Conservation (phyloP, 2,888 invertebrate genomes). For the Andrena dorsata region DNA sequence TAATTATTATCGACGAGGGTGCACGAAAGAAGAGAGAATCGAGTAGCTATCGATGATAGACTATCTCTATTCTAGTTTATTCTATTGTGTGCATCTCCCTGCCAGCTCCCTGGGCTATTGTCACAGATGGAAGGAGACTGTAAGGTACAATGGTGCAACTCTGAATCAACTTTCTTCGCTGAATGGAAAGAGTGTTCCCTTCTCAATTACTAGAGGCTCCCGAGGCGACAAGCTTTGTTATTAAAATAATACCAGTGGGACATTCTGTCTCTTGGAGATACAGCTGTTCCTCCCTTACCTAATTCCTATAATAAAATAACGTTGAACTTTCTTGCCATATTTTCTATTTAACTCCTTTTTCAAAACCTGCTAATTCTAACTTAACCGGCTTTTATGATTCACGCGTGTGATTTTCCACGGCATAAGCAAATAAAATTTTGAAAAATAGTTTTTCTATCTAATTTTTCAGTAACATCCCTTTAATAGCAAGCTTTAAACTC, state of each 20-base stretch:
- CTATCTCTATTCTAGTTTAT: not conserved
- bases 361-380: too few relatives aligned
- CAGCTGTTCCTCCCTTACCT: too few relatives aligned
- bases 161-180: not conserved
- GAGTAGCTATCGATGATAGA: not conserved
- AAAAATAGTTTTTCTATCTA: too few relatives aligned
- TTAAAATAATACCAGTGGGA: not conserved
- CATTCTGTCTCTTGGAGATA: too few relatives aligned
- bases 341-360: too few relatives aligned
- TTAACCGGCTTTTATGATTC: too few relatives aligned
- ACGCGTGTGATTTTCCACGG: too few relatives aligned
- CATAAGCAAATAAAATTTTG: too few relatives aligned
- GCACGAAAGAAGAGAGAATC: not conserved
- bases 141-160: not conserved
- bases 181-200: not conserved
- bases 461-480: not conserved
- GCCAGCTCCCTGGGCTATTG: not conserved
- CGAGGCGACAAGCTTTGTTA: not conserved
- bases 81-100: slow-evolving; percentile 5
- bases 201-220: not conserved
- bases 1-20: not conserved
- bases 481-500: too few relatives aligned
- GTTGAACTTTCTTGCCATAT: too few relatives aligned
- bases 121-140: slow-evolving; percentile 4
- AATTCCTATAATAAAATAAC: too few relatives aligned